Conservation (phyloP, 2,113 vertebrate species). For the Syngnathus typhle region DNA sequence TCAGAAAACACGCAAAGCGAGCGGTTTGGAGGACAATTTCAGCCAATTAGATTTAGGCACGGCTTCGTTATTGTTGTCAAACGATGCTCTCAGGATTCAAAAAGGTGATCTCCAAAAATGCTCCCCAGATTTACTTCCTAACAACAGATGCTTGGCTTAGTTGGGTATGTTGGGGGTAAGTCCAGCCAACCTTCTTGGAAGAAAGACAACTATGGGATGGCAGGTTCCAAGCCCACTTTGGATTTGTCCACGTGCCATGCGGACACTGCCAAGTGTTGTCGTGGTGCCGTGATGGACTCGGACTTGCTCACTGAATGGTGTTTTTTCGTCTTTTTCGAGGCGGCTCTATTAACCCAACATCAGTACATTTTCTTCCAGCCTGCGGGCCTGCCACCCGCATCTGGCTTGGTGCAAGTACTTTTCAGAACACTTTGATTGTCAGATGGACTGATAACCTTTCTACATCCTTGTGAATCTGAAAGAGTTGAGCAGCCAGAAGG, state of each 20-base stretch:
- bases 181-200: constrained; percentile 25
- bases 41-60: constrained; percentile 10
- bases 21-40: constrained; percentile 10
- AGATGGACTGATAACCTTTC: constrained; percentile 57
- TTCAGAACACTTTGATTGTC: constrained; percentile 53
- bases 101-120: constrained; percentile 10
- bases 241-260: constrained; percentile 19
- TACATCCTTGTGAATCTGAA: constrained; percentile 25
- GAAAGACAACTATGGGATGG: constrained; percentile 20
- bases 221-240: constrained; percentile 10
- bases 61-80: constrained; percentile 25
- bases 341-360: constrained; percentile 13
- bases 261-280: constrained; percentile 2
- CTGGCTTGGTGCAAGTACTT: constrained; percentile 19
- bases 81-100: constrained; percentile 10
- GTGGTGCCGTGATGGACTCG: neutral
- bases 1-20: constrained; percentile 19
- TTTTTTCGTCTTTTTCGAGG: neutral
- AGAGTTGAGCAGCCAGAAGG: constrained; percentile 25
- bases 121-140: constrained; percentile 26
- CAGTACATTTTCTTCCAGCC: constrained; percentile 4
- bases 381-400: constrained; percentile 12
- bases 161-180: constrained; percentile 13
- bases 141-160: constrained; percentile 10
- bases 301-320: neutral